These are phyloP conservation scores for Plebejus melissa DNA, from an alignment of 2,888 invertebrate species.

Conservation along the genomic window DNA sequence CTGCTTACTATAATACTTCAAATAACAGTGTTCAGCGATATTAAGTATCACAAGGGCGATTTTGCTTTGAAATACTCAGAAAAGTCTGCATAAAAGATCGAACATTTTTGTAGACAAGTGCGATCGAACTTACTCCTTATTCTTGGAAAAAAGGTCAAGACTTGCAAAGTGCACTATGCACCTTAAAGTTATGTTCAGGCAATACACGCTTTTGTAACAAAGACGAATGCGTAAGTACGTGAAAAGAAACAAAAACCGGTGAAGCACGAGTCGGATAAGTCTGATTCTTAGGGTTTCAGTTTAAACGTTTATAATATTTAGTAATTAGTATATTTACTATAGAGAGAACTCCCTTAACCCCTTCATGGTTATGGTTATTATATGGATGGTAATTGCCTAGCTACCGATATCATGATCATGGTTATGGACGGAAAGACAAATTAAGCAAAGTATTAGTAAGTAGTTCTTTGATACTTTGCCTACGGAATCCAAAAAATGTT, in stretches of 20 bases:
- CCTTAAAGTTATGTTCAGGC: conserved; percentile 21
- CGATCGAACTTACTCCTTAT: conserved; percentile 11
- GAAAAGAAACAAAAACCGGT: background rate
- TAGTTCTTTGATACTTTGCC: background rate
- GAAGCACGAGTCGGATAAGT: background rate
- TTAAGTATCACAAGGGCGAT: background rate
- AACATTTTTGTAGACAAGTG: background rate
- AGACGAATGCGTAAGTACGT: background rate
- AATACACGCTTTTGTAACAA: conserved; percentile 19
- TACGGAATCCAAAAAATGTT: background rate
- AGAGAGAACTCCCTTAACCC: no score
- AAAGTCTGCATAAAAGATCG: background rate
- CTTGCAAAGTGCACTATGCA: conserved; percentile 11
- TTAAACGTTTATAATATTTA: no score
- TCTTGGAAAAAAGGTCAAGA: conserved; percentile 16
- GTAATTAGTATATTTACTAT: no score
- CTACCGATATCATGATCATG: no score
- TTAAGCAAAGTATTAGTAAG: no score
- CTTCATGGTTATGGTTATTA: no score
- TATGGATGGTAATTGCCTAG: no score
- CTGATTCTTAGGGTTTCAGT: background rate
- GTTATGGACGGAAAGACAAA: no score
- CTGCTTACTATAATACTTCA: background rate
- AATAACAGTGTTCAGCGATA: background rate
- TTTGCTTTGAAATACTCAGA: background rate